Base-by-base conservation (phyloP, 2,888 invertebrate genomes). In the Lasioglossum marginatum region DNA sequence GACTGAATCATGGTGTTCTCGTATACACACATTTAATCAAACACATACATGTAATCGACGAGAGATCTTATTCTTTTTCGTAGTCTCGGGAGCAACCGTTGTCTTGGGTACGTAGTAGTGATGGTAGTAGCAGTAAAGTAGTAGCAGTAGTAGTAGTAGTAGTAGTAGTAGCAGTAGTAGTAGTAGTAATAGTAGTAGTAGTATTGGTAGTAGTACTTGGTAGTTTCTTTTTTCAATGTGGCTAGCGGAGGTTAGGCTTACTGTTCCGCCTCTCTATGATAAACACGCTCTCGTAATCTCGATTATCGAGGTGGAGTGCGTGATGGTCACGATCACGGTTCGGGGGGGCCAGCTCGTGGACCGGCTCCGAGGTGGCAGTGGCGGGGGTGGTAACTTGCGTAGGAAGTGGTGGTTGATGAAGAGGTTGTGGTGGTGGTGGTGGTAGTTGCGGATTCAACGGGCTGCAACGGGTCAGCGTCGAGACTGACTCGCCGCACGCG, bases 231-330 rank as follows among this genome's bases (percentile, higher is more conserved):
- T 91, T 88, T 90, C 89, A 87, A 92, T 92, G 93, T 93, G 92
- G 93, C 92, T 95, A 95, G 94, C 95, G 95, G 93, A 95, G 94
- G 90, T 95, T 95, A 92, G 95, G 95, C 95, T 95, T 95, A 95
- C 95, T 95, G 95, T 95, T 95, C 95, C 95, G 95, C 95, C 95
- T 95, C 93, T 95, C 95, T 93, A 97, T 97, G 96, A 97, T 97
- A 97, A 97, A 97, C 95, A 97, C 97, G 96, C 97, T 97, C 96
- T 97, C 97, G 96, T 97, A 97, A 96, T 97, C 97, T 96, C 97
- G 96, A 96, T 96, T 95, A 93, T 95, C 95, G 93, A 94, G 95
- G 93, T 95, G 95, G 87, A 94, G 94, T 89, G 95, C 94, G 93
- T 95, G 95, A 93, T 95, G 95, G 93, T 95, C 95, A 94, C 95